Conservation (phyloP, 2,888 invertebrate genomes). For the Monopis laevigella region DNA sequence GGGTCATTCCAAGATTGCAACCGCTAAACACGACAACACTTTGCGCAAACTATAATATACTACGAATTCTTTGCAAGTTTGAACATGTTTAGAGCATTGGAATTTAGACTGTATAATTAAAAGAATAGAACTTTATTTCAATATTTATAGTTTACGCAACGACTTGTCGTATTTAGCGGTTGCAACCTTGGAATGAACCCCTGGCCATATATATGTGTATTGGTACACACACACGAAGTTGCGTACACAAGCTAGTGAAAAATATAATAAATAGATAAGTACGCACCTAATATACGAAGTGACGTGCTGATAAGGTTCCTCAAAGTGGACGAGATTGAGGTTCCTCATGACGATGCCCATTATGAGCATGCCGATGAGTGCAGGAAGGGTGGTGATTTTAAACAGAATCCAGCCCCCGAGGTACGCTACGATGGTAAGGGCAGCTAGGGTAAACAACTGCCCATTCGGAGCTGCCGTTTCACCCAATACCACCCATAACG, state of each 20-base stretch:
- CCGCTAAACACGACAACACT: no score
- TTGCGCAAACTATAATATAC: no score
- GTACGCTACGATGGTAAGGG: conserved; percentile 79
- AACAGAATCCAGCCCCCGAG: conserved; percentile 86
- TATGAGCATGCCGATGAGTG: conserved; percentile 87
- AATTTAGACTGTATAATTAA: no score
- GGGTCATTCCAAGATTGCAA: no score
- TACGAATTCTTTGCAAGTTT: no score
- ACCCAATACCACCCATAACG: conserved; percentile 80
- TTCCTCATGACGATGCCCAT: conserved; percentile 81
- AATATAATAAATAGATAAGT: no score
- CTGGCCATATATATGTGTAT: no score
- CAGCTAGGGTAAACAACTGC: conserved; percentile 79
- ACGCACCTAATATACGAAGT: conserved; percentile 76
- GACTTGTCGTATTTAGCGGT: no score
- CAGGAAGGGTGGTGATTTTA: conserved; percentile 79
- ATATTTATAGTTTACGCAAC: no score
- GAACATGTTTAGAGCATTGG: no score
- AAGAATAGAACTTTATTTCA: no score
- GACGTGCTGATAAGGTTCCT: conserved; percentile 72
- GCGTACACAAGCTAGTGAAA: not conserved
- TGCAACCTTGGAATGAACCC: no score
- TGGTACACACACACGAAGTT: not conserved
- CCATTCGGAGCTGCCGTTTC: conserved; percentile 84
- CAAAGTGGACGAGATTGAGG: conserved; percentile 76